phyloP scores from a whole-genome alignment of 2,113 vertebrate species.

The Pseudopipra pipra region DNA sequence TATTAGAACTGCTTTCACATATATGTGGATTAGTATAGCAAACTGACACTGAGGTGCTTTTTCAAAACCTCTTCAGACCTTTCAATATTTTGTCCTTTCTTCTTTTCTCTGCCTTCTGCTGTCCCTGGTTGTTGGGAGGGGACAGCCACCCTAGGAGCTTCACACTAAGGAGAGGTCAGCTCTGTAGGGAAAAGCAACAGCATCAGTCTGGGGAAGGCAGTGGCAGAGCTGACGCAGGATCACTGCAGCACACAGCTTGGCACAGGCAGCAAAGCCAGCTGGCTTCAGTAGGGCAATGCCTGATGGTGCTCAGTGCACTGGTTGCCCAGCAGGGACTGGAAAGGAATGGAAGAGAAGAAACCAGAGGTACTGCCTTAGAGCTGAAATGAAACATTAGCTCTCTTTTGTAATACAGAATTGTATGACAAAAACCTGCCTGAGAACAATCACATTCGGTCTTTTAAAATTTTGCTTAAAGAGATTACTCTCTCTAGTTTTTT shows the following conservation, averaged over 20 bases:
- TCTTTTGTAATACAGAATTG: neutral
- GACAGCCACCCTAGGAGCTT: accelerated
- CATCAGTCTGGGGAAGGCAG: neutral
- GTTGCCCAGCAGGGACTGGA: neutral
- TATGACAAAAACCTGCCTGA: neutral
- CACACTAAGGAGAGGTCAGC: neutral
- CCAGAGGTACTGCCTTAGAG: neutral
- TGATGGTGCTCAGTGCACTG: neutral
- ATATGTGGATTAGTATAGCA: neutral
- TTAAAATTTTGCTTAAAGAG: neutral
- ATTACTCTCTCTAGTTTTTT: neutral
- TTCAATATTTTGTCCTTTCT: neutral
- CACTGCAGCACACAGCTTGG: accelerated
- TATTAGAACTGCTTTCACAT: neutral
- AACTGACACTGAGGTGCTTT: neutral
- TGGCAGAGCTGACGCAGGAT: neutral
- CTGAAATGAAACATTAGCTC: neutral
- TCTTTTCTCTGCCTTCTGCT: neutral
- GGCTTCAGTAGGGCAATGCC: neutral
- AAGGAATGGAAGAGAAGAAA: neutral
- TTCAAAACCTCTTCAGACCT: neutral
- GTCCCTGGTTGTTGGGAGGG: accelerated
- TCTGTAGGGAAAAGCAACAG: neutral
- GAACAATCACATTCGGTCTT: neutral
- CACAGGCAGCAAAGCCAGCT: neutral